These are phyloP conservation scores for Pseudoips prasinana DNA, from an alignment of 2,888 invertebrate genomes.

Conservation along the genomic window DNA sequence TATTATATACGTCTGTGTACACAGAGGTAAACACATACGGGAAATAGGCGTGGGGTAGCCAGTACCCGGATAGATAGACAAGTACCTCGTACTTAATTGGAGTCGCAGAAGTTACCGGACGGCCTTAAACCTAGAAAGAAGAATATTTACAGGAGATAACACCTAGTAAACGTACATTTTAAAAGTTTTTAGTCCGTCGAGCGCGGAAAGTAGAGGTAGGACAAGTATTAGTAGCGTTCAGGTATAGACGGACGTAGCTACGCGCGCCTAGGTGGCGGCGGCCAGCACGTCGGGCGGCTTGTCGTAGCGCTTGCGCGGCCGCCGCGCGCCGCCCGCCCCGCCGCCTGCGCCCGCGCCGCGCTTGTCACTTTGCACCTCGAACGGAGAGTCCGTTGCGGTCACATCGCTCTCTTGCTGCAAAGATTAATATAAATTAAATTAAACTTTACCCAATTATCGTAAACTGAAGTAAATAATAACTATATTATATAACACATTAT, in stretches of 20 bases:
- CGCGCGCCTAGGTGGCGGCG: slow-evolving; percentile 42
- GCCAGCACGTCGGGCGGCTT: slow-evolving; percentile 59
- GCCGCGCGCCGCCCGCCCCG: slow-evolving; percentile 69
- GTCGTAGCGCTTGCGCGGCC: slow-evolving; percentile 63
- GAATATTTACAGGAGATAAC: slow-evolving; percentile 28
- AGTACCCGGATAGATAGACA: too few relatives aligned
- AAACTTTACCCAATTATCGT: too few relatives aligned
- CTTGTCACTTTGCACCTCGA: slow-evolving; percentile 82
- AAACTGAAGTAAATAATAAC: too few relatives aligned
- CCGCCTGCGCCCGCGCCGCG: slow-evolving; percentile 74
- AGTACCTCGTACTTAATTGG: too few relatives aligned
- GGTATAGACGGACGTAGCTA: too few relatives aligned
- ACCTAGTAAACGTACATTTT: slow-evolving; percentile 6
- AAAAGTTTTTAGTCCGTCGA: neutral
- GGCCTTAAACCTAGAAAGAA: slow-evolving; percentile 22
- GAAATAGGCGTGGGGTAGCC: too few relatives aligned
- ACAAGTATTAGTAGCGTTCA: too few relatives aligned
- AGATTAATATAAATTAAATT: neutral
- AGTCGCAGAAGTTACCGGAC: too few relatives aligned
- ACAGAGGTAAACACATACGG: slow-evolving; percentile 17
- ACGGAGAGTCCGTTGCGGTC: slow-evolving; percentile 78
- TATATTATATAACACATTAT: too few relatives aligned
- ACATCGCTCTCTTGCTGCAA: slow-evolving; percentile 67
- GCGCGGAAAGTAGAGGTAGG: too few relatives aligned
- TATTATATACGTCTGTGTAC: slow-evolving; percentile 15